phyloP scores from a whole-genome alignment of 2,113 vertebrate genomes.

The Elachura formosa region DNA sequence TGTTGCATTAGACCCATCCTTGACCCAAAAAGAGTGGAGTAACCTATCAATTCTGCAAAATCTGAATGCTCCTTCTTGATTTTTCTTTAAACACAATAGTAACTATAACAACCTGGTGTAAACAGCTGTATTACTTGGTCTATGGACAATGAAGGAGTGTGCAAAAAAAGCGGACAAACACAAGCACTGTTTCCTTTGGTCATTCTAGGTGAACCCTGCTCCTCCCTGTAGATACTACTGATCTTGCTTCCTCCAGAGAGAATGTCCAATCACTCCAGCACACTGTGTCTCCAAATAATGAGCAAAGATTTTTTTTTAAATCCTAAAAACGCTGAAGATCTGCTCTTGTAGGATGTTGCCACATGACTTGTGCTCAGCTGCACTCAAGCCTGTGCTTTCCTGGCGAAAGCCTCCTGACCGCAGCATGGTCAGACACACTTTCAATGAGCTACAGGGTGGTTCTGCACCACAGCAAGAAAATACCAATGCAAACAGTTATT shows the following conservation, averaged over 20 bases:
- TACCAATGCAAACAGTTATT: background rate
- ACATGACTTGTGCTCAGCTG: background rate
- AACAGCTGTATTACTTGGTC: background rate
- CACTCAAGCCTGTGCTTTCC: background rate
- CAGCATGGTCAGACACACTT: background rate
- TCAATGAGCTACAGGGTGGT: background rate
- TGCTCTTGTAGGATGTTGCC: background rate
- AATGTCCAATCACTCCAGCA: background rate
- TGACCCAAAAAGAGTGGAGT: background rate
- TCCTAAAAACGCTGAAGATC: background rate
- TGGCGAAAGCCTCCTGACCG: background rate
- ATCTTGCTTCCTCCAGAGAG: background rate
- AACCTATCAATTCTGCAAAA: background rate
- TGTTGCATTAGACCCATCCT: background rate
- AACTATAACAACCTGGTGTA: background rate
- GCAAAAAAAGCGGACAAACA: background rate
- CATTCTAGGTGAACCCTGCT: background rate
- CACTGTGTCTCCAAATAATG: background rate
- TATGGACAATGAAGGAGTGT: background rate
- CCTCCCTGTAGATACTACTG: background rate
- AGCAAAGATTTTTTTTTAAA: background rate
- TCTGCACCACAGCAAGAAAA: background rate
- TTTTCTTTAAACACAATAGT: background rate
- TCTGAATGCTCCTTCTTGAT: background rate
- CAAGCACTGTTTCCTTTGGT: background rate